Conservation (phyloP, 2,888 invertebrate species). For the Pterobdella sp. region DNA sequence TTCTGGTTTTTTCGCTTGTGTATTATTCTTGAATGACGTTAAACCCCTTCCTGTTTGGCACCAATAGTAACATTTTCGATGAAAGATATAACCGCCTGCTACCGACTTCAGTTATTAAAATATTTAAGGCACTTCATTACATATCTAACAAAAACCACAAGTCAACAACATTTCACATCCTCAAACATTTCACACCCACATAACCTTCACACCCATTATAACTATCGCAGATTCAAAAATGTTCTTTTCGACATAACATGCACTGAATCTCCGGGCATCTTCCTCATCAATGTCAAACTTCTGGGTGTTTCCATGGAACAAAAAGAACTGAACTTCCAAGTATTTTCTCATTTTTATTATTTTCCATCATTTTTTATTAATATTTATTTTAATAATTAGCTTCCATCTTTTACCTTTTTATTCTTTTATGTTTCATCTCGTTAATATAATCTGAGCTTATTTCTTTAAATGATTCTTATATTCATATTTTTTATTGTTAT, state of each 20-base stretch:
- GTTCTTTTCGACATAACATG: slow-evolving; percentile 67
- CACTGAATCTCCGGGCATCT: slow-evolving; percentile 60
- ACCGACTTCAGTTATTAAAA: too few species aligned
- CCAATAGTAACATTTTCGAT: too few species aligned
- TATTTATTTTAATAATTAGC: background rate
- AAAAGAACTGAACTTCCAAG: slow-evolving; percentile 50
- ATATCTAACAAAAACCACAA: too few species aligned
- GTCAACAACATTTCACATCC: background rate
- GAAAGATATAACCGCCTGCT: too few species aligned
- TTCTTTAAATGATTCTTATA: background rate
- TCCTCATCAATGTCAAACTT: slow-evolving; percentile 65
- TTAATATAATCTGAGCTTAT: background rate
- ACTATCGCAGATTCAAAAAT: slow-evolving; percentile 58
- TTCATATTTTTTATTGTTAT: background rate
- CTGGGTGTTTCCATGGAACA: slow-evolving; percentile 70
- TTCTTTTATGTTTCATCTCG: background rate
- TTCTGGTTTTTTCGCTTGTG: too few species aligned
- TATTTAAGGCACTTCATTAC: too few species aligned
- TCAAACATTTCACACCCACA: background rate
- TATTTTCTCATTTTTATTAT: slow-evolving; percentile 2
- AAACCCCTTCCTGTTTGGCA: too few species aligned
- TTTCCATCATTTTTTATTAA: background rate
- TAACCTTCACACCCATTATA: background rate
- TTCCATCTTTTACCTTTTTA: background rate
- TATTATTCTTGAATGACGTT: too few species aligned